Evolutionary conservation across 2,797 vertebrate species (phyloP), one percentile per base, ranked within the genome.

Genomic region (Dipus sagitta): DNA sequence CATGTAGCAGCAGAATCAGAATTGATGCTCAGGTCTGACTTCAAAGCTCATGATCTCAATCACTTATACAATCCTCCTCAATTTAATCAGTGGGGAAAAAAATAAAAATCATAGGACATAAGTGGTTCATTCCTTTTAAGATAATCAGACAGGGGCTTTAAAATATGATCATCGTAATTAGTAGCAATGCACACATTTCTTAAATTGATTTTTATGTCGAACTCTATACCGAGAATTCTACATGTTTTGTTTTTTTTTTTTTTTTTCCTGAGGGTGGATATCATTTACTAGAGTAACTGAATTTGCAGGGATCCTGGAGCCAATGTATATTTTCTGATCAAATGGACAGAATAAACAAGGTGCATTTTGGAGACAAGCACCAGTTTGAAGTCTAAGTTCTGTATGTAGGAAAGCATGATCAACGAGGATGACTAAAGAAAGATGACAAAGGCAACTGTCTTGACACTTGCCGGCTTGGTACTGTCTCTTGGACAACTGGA

Each of bases 11-110:
- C 6, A 10, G 74, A 54, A 47, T 79, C 64, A 74, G 38, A 95
- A 79, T 78, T 75, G 52, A 23, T 62, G 38, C 72, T 70, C 23
- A 60, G 4, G 18, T 70, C 68, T 80, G 67, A 76, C 76, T 88
- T 85, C 47, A 85, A 80, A 77, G 38, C 58, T 26, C 4, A 0
- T 14, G 15, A 42, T 86, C 60, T 62, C 88, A 92, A 21, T 32
- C 77, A 82, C 82, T 84, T 8, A 20, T 76, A 0, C 65, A 81
- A 90, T 78, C 62, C 62, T 74, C 13, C 60, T 91, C 23, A 17
- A 47, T 83, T 79, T 64, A 64, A 14, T 92, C 77, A 65, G 70
- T 71, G 74, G 70, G 80, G 30, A 26, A 94, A 88, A 95, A 68
- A 91, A 60, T 95, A 86, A 87, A 93, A 93, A 47, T 79, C 24